Percentiles rank a stretch among this genome's conserved stretches.
phyloP scores from a whole-genome alignment of 2,888 invertebrate genomes.

The Nycteola revayana region DNA sequence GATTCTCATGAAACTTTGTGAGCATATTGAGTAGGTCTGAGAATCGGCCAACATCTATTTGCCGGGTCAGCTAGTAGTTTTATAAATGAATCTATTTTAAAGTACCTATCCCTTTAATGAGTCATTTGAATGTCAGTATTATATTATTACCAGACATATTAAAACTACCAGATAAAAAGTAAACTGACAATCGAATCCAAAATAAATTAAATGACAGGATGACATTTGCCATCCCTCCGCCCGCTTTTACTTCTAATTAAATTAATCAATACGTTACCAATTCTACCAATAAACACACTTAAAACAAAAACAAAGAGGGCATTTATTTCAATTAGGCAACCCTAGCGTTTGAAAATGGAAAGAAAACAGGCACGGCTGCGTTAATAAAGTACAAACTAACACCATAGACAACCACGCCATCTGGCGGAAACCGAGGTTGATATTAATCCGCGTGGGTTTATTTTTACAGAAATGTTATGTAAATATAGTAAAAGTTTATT shows the following conservation, averaged over 20 bases:
- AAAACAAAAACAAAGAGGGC: not conserved
- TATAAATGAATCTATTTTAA: too few species aligned
- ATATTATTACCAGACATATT: too few species aligned
- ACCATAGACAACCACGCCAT: slow-evolving; percentile 48
- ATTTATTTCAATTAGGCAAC: slow-evolving; percentile 26
- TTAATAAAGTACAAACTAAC: slow-evolving; percentile 55
- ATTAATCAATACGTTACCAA: not conserved
- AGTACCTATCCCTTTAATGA: too few species aligned
- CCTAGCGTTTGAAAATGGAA: slow-evolving; percentile 50
- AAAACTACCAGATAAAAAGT: too few species aligned
- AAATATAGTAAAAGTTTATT: slow-evolving; percentile 6
- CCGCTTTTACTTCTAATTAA: not conserved
- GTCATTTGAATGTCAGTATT: too few species aligned
- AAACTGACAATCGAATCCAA: too few species aligned
- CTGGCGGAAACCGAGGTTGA: slow-evolving; percentile 51
- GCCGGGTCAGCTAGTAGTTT: too few species aligned
- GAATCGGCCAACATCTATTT: too few species aligned
- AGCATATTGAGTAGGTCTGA: too few species aligned
- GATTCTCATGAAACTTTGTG: too few species aligned
- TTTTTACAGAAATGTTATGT: slow-evolving; percentile 18
- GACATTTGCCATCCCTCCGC: too few species aligned
- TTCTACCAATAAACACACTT: not conserved
- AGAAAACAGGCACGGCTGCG: slow-evolving; percentile 58
- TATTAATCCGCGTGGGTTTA: slow-evolving; percentile 23
- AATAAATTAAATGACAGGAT: too few species aligned